Conservation (phyloP, 2,888 invertebrate genomes). For the Pheosia gnoma region DNA sequence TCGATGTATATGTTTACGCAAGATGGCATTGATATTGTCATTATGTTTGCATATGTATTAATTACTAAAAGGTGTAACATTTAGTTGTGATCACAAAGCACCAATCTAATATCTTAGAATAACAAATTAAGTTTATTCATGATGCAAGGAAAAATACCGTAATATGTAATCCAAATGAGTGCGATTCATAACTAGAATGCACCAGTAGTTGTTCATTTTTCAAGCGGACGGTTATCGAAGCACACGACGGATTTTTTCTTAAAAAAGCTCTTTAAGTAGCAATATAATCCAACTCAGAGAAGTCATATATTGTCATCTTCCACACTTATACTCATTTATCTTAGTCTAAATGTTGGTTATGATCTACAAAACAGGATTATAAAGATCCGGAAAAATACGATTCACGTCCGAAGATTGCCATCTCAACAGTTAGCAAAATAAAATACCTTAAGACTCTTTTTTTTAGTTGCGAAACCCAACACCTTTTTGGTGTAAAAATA, state of each 20-base stretch:
- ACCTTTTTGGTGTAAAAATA: neutral
- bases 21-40: conserved; percentile 59
- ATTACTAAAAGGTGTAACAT: conserved; percentile 41
- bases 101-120: conserved; percentile 17
- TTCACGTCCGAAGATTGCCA: neutral
- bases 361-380: neutral
- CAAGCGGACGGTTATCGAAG: neutral
- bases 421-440: conserved; percentile 2
- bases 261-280: neutral
- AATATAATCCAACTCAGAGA: neutral
- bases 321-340: neutral
- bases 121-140: conserved; percentile 15
- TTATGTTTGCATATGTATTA: conserved; percentile 54
- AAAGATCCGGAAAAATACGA: neutral
- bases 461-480: neutral
- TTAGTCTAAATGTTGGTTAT: neutral
- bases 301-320: neutral
- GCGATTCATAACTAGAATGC: neutral
- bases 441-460: neutral
- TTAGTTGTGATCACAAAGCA: conserved; percentile 26
- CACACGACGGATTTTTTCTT: neutral
- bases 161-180: conserved; percentile 9
- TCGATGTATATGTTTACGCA: conserved; percentile 52
- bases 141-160: neutral
- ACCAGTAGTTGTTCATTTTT: neutral